phyloP scores from a whole-genome alignment of 2,888 invertebrate species.

The Trachelus iudaicus region DNA sequence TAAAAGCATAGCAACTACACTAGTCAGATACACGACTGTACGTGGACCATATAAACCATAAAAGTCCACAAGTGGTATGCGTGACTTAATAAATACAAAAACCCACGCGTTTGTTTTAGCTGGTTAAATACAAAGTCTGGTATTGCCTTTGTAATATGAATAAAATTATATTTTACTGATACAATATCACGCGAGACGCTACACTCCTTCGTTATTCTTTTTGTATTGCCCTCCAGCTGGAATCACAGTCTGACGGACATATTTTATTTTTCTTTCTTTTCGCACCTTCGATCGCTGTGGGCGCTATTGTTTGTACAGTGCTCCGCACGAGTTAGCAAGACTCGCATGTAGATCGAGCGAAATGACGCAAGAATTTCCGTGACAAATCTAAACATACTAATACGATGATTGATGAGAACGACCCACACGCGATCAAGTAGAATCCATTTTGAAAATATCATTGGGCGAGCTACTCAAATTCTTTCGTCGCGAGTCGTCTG shows the following conservation, averaged over 20 bases:
- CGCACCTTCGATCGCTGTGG: neutral
- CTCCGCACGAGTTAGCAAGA: neutral
- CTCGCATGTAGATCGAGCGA: neutral
- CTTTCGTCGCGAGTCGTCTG: conserved; percentile 7
- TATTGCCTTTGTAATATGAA: neutral
- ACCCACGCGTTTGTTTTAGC: neutral
- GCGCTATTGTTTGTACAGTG: neutral
- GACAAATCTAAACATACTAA: neutral
- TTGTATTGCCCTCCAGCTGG: neutral
- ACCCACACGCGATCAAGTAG: neutral
- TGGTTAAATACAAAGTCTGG: neutral
- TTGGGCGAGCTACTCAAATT: neutral
- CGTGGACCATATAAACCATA: neutral
- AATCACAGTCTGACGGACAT: neutral
- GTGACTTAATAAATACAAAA: neutral
- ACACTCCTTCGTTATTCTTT: neutral
- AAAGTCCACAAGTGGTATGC: neutral
- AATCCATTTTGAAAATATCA: neutral
- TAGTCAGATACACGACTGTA: neutral
- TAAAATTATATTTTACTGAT: neutral
- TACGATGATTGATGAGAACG: neutral
- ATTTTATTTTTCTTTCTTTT: neutral
- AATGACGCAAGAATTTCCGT: neutral
- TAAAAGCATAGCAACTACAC: too few species aligned
- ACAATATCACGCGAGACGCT: neutral